Conservation (phyloP, 2,888 invertebrate genomes). For the Andrena flavipes region DNA sequence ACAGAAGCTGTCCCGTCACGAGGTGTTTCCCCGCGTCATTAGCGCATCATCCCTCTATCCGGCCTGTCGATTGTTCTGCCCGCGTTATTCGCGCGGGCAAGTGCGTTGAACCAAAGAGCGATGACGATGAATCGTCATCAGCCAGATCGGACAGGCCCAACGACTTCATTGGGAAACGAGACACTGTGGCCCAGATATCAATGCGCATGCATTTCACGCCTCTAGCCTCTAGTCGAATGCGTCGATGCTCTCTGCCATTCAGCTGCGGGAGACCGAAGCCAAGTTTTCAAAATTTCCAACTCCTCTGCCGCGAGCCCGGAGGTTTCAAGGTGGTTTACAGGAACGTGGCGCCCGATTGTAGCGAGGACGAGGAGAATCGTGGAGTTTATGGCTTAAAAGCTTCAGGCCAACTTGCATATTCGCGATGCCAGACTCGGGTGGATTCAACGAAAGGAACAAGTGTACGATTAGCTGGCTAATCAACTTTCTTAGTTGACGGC, state of each 20-base stretch:
- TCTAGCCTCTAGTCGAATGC: slow-evolving; percentile 16
- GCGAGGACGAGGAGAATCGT: too few species aligned
- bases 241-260: slow-evolving; percentile 6
- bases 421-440: too few species aligned
- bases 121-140: slow-evolving; percentile 72
- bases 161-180: slow-evolving; percentile 76
- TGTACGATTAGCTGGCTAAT: too few species aligned
- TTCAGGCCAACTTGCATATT: too few species aligned
- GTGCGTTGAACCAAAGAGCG: slow-evolving; percentile 73
- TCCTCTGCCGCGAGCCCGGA: too few species aligned
- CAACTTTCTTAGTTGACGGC: too few species aligned
- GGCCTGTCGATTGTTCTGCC: slow-evolving; percentile 18
- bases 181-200: slow-evolving; percentile 77
- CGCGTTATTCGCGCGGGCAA: slow-evolving; percentile 58
- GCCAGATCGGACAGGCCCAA: slow-evolving; percentile 67
- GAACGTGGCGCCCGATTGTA: too few species aligned
- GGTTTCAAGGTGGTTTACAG: too few species aligned
- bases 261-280: too few species aligned
- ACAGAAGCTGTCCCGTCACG: background rate
- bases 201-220: slow-evolving; percentile 65
- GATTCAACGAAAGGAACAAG: too few species aligned
- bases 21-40: slow-evolving; percentile 29
- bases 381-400: too few species aligned
- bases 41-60: slow-evolving; percentile 21
- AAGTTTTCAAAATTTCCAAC: too few species aligned